Conservation (phyloP, 2,888 invertebrate genomes). For the Fragum sueziense region DNA sequence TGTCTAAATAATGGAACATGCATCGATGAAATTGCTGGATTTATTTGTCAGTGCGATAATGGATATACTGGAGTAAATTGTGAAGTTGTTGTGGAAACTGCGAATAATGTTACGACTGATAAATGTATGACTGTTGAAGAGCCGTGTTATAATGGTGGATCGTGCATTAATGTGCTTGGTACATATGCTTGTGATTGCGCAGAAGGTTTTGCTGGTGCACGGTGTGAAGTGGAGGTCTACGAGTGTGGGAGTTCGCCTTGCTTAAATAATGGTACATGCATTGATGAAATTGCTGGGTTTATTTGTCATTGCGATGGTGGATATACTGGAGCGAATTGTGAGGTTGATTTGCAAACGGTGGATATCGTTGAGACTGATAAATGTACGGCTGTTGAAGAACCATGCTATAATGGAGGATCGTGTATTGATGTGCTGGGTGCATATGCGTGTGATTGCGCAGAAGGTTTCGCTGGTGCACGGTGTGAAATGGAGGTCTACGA, state of each 20-base stretch:
- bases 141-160: constrained; percentile 72
- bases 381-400: constrained; percentile 55
- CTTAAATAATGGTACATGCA: constrained; percentile 18
- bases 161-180: constrained; percentile 64
- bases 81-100: constrained; percentile 2
- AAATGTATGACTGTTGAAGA: constrained; percentile 53
- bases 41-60: constrained; percentile 16
- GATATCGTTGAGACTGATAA: constrained; percentile 36
- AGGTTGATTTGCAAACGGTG: neutral
- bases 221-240: constrained; percentile 89
- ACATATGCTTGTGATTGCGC: constrained; percentile 87
- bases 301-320: constrained; percentile 31
- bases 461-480: constrained; percentile 94
- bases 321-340: constrained; percentile 48
- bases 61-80: constrained; percentile 56
- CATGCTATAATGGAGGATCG: constrained; percentile 70
- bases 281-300: constrained; percentile 14
- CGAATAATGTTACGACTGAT: constrained; percentile 15
- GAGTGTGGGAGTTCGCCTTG: constrained; percentile 84
- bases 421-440: constrained; percentile 64
- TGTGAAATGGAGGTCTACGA: constrained; percentile 91
- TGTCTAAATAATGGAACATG: constrained; percentile 23
- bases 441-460: constrained; percentile 87
- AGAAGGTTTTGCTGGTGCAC: constrained; percentile 93
- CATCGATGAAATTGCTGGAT: constrained; percentile 13